Evolutionary conservation across 2,113 vertebrate species (phyloP).

Genomic region (Rhea americana): DNA sequence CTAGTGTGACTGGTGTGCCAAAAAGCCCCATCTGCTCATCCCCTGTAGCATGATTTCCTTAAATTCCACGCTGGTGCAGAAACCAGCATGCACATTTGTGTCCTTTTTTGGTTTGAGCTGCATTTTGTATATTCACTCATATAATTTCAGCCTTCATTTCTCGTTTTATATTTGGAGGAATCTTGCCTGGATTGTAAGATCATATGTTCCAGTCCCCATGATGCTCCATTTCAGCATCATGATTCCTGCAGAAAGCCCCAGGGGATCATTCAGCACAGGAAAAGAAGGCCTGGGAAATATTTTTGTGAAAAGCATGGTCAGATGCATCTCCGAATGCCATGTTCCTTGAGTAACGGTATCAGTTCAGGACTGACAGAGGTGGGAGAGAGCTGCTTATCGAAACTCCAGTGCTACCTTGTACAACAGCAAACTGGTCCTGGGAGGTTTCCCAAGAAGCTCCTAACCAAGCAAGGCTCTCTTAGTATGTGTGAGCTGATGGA

Average conservation of each 20-base stretch:
- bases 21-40: not conserved
- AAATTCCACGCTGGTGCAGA: not conserved
- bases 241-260: not conserved
- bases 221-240: not conserved
- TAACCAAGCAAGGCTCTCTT: not conserved
- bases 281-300: not conserved
- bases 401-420: not conserved
- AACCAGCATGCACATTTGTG: not conserved
- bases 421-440: not conserved
- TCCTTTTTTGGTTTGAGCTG: not conserved
- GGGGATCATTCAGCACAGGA: not conserved
- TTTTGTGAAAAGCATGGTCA: not conserved
- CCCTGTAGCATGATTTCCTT: not conserved
- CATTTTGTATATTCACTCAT: not conserved
- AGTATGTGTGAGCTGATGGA: not conserved
- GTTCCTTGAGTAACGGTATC: not conserved
- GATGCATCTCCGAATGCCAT: not conserved
- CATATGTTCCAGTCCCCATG: not conserved
- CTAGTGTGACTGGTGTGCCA: not conserved
- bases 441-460: not conserved
- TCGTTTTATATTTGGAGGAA: not conserved
- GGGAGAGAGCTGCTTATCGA: not conserved
- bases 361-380: not conserved
- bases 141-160: not conserved
- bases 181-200: not conserved